Percentiles rank a stretch among this genome's conserved stretches.
These are phyloP conservation scores for Catostomus latipinnis DNA, from an alignment of 2,797 vertebrate genomes.

Conservation along the genomic window DNA sequence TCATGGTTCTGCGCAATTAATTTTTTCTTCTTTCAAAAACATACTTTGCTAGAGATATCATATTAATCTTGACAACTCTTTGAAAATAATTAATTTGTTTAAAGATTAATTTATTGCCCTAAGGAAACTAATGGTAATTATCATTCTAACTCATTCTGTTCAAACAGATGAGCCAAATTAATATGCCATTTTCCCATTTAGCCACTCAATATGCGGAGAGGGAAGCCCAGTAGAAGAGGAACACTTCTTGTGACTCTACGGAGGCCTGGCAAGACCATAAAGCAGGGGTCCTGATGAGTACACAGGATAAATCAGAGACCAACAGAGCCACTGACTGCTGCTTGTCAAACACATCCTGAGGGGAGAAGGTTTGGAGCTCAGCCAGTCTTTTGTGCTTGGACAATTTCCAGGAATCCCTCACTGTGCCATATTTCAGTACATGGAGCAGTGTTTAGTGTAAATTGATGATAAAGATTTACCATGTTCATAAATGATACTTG, in stretches of 20 bases:
- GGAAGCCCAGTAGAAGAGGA: neutral
- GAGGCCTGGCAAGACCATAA: conserved; percentile 30
- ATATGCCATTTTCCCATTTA: neutral
- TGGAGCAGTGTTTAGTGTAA: conserved; percentile 29
- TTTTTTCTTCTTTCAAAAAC: too few relatives aligned
- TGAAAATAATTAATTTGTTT: too few relatives aligned
- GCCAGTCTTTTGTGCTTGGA: conserved; percentile 39
- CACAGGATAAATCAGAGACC: conserved; percentile 4
- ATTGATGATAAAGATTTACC: conserved; percentile 16
- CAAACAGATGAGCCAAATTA: neutral
- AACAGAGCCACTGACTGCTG: conserved; percentile 12
- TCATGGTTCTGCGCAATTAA: too few relatives aligned
- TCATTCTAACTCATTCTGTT: neutral
- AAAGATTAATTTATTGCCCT: neutral
- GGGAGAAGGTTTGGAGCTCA: conserved; percentile 19
- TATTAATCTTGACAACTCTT: too few relatives aligned
- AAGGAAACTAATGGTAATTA: neutral
- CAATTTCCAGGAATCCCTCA: conserved; percentile 13
- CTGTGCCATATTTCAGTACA: conserved; percentile 19
- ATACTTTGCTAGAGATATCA: too few relatives aligned
- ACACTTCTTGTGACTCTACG: conserved; percentile 28
- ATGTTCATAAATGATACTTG: neutral
- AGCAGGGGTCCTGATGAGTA: conserved; percentile 1
- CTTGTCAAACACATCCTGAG: conserved; percentile 24
- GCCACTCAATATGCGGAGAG: neutral